Evolutionary conservation across 2,888 invertebrate species (phyloP).

Genomic region (Aelia acuminata): DNA sequence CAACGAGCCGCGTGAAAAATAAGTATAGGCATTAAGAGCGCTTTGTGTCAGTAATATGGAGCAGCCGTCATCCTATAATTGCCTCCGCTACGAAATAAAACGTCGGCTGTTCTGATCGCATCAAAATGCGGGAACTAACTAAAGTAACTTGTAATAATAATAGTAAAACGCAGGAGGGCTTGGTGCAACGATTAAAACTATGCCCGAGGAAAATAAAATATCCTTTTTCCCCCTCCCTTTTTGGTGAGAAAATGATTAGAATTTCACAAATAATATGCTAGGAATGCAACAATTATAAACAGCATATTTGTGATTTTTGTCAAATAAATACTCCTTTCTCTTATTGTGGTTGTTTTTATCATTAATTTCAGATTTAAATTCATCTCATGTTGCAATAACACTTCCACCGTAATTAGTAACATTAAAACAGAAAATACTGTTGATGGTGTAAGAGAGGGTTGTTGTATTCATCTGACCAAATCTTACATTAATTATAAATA

Average conservation of each 20-base stretch:
- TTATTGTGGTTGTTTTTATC: no score
- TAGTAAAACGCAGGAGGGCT: neutral
- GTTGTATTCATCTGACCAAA: no score
- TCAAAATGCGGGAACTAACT: neutral
- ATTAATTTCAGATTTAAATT: no score
- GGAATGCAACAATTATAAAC: no score
- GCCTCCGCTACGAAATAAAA: neutral
- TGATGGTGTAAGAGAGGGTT: no score
- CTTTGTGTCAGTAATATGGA: neutral
- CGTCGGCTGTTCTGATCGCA: neutral
- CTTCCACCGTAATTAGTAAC: no score
- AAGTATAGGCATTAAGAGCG: slow-evolving; percentile 34
- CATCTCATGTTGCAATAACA: no score
- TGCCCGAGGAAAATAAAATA: neutral
- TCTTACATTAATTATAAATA: no score
- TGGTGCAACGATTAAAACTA: neutral
- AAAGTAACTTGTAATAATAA: neutral
- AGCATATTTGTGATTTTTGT: no score
- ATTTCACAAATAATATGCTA: neutral
- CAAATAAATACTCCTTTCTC: no score
- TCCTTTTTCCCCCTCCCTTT: neutral
- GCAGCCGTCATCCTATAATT: slow-evolving; percentile 38
- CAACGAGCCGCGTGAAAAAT: slow-evolving; percentile 13
- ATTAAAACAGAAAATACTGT: no score
- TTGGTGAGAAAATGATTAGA: neutral